phyloP scores from a whole-genome alignment of 1,140 invertebrate species.

The Caenorhabditis tropicalis region DNA sequence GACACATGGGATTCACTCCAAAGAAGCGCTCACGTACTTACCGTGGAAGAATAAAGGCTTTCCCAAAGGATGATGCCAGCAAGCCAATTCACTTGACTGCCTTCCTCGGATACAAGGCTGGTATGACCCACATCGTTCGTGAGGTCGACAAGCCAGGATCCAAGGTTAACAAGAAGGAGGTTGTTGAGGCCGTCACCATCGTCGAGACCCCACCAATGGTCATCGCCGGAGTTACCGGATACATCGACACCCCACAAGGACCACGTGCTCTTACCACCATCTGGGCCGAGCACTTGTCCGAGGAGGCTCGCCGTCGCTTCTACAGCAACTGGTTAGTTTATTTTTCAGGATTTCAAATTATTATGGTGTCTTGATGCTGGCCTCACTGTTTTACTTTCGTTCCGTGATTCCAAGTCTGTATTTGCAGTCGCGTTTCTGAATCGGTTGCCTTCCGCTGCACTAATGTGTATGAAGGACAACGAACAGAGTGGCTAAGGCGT shows the following conservation, averaged over 20 bases:
- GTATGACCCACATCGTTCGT: slow-evolving; percentile 98
- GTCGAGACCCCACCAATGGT: slow-evolving; percentile 98
- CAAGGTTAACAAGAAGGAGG: slow-evolving; percentile 99
- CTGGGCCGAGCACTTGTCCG: slow-evolving; percentile 97
- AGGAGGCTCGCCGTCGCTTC: slow-evolving; percentile 95
- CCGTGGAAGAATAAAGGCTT: slow-evolving; percentile 98
- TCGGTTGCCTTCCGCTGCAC: slow-evolving; percentile 69
- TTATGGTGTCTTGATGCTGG: neutral
- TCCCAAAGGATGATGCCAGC: slow-evolving; percentile 95
- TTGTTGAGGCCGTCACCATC: slow-evolving; percentile 97
- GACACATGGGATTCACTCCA: slow-evolving; percentile 98
- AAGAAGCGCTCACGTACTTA: slow-evolving; percentile 93
- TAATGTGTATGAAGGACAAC: slow-evolving; percentile 64
- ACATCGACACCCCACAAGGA: slow-evolving; percentile 97
- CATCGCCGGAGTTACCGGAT: slow-evolving; percentile 94
- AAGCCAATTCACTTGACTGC: slow-evolving; percentile 98
- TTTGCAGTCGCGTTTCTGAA: slow-evolving; percentile 40
- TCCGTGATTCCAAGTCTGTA: slow-evolving; percentile 39
- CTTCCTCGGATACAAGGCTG: slow-evolving; percentile 97
- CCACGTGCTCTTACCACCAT: slow-evolving; percentile 90
- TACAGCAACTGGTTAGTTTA: slow-evolving; percentile 97
- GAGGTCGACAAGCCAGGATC: slow-evolving; percentile 95
- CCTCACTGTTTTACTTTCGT: neutral
- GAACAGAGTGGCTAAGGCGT: slow-evolving; percentile 48
- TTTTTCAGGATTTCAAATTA: neutral